Conservation (phyloP, 2,113 vertebrate species). For the Chrysemys picta region DNA sequence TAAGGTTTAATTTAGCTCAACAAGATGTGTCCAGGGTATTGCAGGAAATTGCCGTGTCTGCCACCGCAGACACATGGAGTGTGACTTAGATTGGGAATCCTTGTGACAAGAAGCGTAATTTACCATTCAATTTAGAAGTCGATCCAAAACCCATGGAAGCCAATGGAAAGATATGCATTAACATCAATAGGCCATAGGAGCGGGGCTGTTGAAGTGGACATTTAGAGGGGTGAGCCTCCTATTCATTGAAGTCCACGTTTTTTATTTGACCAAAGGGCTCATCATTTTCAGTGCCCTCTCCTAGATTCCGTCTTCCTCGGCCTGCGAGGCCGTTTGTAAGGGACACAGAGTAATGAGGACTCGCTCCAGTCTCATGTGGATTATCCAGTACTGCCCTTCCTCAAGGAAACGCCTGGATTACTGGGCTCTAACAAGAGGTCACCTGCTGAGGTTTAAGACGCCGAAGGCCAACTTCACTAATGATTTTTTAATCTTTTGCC, state of each 20-base stretch:
- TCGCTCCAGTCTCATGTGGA: not conserved
- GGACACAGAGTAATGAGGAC: not conserved
- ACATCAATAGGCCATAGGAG: constrained; percentile 11
- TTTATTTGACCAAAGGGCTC: not conserved
- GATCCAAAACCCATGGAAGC: constrained; percentile 52
- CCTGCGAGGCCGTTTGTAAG: not conserved
- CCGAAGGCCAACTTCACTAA: not conserved
- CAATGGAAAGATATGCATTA: constrained; percentile 13
- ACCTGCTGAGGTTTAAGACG: not conserved
- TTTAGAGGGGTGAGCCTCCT: not conserved
- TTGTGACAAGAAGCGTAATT: constrained; percentile 49
- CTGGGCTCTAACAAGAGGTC: not conserved
- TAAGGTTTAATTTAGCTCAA: not conserved
- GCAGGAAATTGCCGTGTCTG: not conserved
- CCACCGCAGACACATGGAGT: not conserved
- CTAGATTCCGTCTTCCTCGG: not conserved
- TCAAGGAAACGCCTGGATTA: constrained; percentile 6
- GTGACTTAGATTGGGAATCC: not conserved
- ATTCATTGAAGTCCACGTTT: not conserved
- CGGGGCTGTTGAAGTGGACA: not conserved
- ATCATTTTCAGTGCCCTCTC: not conserved
- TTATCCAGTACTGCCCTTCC: not conserved
- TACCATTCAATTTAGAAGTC: constrained; percentile 52
- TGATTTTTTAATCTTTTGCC: constrained; percentile 10
- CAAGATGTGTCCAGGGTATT: not conserved